Base-by-base conservation (phyloP, 2,113 vertebrate species). In the Centropus bengalensis region DNA sequence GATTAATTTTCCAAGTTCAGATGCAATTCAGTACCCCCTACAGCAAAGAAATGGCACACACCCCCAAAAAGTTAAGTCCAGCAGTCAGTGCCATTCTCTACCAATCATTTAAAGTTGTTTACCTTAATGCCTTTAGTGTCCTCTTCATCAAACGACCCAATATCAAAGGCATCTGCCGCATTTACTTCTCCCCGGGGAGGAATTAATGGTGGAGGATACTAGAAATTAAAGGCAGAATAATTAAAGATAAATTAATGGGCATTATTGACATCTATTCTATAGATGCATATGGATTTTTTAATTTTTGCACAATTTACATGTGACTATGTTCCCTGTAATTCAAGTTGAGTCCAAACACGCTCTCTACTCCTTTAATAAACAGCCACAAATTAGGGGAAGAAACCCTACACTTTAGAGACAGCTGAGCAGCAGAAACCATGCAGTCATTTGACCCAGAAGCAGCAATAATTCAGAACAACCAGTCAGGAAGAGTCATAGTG, bases 111-210 rank as follows among this genome's bases (percentile, higher is more conserved):
- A 19, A 40, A 60, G 33, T 0, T 32, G 13, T 1, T 6, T 97
- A 99, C 99, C 99, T 99, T 99, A 96, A 99, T 99, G 97, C 99
- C 99, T 97, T 99, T 99, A 76, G 99, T 99, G 97, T 99, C 99
- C 93, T 99, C 99, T 92, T 99, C 99, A 64, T 99, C 99, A 51
- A 99, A 99, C 0, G 99, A 99, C 87, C 99, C 99, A 5, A 99
- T 99, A 94, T 99, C 99, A 44, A 99, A 99, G 52, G 99, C 99
- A 5, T 99, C 99, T 0, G 99, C 99, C 5, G 99, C 99, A 9
- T 99, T 99, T 89, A 99, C 99, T 89, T 99, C 99, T 86, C 99
- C 99, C 66, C 99, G 97, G 40, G 99, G 99, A 66, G 99, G 99
- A 82, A 99, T 99, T 89, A 99, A 56, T 8, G 99, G 99, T 12